Evolutionary conservation across 1,140 invertebrate genomes (phyloP).

Genomic region (Elysia chlorotica): DNA sequence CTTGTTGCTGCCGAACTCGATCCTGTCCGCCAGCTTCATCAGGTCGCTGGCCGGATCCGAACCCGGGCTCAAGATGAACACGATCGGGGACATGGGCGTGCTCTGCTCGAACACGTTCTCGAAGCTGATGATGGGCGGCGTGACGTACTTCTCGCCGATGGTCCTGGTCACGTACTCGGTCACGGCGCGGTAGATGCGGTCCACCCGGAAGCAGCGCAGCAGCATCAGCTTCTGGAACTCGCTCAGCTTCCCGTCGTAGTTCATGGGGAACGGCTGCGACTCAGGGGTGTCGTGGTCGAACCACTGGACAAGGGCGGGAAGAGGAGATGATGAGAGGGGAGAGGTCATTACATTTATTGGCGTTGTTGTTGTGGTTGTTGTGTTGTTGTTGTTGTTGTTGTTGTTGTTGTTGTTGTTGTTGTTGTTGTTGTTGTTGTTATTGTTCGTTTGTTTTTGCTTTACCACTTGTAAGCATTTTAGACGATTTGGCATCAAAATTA

Average conservation of each 20-base stretch:
- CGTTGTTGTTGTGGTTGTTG: too few relatives aligned
- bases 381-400: too few relatives aligned
- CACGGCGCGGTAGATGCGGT: conserved; percentile 81
- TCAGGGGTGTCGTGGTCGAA: conserved; percentile 81
- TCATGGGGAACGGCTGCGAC: conserved; percentile 69
- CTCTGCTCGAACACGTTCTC: conserved; percentile 83
- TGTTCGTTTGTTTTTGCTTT: too few relatives aligned
- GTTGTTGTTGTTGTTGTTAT: too few relatives aligned
- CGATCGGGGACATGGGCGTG: conserved; percentile 76
- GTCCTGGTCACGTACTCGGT: conserved; percentile 78
- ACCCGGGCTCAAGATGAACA: conserved; percentile 86
- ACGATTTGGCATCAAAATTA: too few relatives aligned
- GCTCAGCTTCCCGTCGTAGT: conserved; percentile 69
- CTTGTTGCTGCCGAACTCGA: conserved; percentile 73
- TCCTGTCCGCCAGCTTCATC: conserved; percentile 81
- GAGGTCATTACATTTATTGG: too few relatives aligned
- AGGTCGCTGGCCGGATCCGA: conserved; percentile 86
- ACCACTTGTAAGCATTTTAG: too few relatives aligned
- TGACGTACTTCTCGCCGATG: conserved; percentile 86
- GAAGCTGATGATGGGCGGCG: conserved; percentile 80
- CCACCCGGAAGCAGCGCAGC: conserved; percentile 82
- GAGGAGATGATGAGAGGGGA: too few relatives aligned
- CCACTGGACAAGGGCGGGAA: conserved; percentile 74
- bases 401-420: too few relatives aligned
- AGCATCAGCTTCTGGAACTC: conserved; percentile 80